phyloP scores from a whole-genome alignment of 1,140 invertebrate species.

The Drosophila serrata region DNA sequence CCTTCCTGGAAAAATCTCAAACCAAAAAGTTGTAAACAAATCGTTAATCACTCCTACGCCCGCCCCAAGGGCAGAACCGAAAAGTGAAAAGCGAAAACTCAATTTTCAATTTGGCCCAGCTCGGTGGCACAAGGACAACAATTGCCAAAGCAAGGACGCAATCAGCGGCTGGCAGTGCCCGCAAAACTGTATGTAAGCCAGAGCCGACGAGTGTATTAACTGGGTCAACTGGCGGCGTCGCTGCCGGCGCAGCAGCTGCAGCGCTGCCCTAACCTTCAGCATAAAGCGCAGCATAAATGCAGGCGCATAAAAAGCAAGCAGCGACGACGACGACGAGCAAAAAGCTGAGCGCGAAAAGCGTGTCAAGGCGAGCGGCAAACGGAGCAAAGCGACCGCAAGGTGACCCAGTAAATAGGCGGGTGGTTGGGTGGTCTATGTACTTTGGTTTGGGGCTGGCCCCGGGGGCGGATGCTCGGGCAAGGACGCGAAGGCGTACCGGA shows the following conservation, averaged over 20 bases:
- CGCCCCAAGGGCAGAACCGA: constrained; percentile 37
- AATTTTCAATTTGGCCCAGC: constrained; percentile 52
- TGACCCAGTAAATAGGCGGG: constrained; percentile 76
- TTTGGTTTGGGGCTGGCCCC: background rate
- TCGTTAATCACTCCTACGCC: constrained; percentile 56
- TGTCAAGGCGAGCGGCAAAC: constrained; percentile 67
- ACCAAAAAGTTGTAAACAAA: constrained; percentile 64
- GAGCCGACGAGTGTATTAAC: constrained; percentile 27
- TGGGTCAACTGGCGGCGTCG: constrained; percentile 62
- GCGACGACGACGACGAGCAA: constrained; percentile 5
- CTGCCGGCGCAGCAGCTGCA: constrained; percentile 22
- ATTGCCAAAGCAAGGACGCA: constrained; percentile 64
- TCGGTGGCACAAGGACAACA: constrained; percentile 50
- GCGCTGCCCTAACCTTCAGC: constrained; percentile 71
- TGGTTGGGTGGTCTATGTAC: constrained; percentile 10
- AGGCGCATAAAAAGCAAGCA: constrained; percentile 58
- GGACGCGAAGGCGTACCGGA: constrained; percentile 34
- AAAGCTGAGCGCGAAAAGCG: constrained; percentile 50
- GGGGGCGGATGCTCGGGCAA: constrained; percentile 36
- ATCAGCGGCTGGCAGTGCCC: constrained; percentile 44
- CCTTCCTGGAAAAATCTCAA: background rate
- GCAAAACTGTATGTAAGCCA: constrained; percentile 21
- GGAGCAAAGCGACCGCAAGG: constrained; percentile 52
- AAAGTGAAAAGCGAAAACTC: constrained; percentile 35
- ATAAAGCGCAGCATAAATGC: constrained; percentile 79